Evolutionary conservation across 2,113 vertebrate genomes (phyloP).

Genomic region (Centropristis striata): DNA sequence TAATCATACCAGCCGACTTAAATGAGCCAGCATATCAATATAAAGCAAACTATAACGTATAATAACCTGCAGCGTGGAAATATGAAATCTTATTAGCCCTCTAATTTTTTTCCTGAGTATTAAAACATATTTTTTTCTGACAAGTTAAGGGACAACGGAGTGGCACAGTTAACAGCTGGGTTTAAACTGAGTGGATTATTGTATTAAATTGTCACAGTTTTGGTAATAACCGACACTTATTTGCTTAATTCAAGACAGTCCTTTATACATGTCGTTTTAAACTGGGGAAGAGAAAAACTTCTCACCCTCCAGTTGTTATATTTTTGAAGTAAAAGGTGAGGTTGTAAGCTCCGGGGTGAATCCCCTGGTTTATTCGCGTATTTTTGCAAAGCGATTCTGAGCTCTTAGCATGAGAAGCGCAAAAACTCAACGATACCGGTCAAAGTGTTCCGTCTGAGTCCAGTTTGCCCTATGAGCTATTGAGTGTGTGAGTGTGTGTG

Average conservation of each 20-base stretch:
- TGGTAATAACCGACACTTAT: neutral
- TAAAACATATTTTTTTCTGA: neutral
- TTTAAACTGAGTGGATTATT: neutral
- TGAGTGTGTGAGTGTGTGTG: neutral
- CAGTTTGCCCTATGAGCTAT: conserved; percentile 22
- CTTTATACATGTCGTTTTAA: neutral
- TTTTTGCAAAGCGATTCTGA: neutral
- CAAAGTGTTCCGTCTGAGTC: neutral
- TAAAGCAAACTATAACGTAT: neutral
- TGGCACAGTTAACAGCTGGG: neutral
- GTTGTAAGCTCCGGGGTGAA: too few species aligned
- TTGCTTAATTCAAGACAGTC: conserved; percentile 1
- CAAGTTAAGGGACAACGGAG: neutral
- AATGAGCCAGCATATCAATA: neutral
- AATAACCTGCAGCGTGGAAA: neutral
- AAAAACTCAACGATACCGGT: conserved; percentile 19
- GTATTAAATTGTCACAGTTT: neutral
- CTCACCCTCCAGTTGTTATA: neutral
- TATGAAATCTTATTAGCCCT: neutral
- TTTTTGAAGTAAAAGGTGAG: neutral
- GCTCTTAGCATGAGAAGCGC: neutral
- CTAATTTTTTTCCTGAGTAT: neutral
- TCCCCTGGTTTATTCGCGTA: neutral
- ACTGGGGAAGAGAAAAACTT: neutral
- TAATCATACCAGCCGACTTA: neutral